Evolutionary conservation across 2,113 vertebrate genomes (phyloP).

Genomic region (Halichoerus grypus): DNA sequence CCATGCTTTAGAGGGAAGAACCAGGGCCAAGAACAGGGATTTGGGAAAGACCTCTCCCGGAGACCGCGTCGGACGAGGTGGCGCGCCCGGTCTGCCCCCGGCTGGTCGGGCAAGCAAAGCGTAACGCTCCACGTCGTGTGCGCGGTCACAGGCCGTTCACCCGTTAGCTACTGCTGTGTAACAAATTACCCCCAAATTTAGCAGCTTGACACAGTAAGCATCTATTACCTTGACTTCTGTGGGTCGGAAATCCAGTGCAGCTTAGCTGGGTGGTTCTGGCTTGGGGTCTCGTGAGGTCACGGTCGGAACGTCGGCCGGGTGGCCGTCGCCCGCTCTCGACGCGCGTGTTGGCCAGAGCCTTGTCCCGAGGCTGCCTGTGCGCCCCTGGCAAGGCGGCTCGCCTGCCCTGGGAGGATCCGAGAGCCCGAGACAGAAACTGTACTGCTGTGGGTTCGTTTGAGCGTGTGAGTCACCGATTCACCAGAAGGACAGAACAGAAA

Average conservation of each 20-base stretch:
- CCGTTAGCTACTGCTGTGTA: neutral
- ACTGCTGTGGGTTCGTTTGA: neutral
- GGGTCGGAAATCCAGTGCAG: neutral
- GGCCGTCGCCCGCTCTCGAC: neutral
- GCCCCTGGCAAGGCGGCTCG: neutral
- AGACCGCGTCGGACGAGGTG: neutral
- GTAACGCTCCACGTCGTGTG: no score
- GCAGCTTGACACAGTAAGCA: neutral
- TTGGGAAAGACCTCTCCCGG: neutral
- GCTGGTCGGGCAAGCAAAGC: neutral
- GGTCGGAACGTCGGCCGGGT: neutral
- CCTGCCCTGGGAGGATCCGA: neutral
- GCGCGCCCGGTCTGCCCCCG: accelerated
- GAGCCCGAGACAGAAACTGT: neutral
- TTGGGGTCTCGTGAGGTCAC: neutral
- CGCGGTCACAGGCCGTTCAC: no score
- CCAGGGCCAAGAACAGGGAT: neutral
- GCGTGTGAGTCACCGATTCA: neutral
- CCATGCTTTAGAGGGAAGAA: neutral
- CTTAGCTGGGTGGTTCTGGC: neutral
- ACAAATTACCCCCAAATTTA: neutral
- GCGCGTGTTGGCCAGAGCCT: neutral
- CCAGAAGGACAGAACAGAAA: neutral
- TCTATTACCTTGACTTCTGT: neutral
- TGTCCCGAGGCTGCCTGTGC: neutral